Conservation (phyloP, 2,113 vertebrate species). For the Pelodiscus sinensis region DNA sequence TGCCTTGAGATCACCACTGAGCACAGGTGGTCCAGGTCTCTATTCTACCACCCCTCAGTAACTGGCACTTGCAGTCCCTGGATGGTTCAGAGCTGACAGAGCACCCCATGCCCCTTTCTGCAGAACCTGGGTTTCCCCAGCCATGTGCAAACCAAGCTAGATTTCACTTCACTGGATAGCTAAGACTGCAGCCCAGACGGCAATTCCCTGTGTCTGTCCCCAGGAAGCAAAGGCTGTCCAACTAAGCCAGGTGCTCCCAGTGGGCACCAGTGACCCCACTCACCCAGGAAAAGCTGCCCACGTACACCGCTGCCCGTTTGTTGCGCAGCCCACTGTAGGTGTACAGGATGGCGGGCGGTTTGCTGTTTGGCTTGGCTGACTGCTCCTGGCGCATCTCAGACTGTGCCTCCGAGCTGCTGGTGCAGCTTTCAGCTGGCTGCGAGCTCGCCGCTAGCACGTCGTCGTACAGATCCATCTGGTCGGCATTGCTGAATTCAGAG, state of each 20-base stretch:
- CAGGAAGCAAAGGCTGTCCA: not conserved
- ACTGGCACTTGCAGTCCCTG: not conserved
- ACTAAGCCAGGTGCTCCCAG: not conserved
- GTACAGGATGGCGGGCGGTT: slow-evolving; percentile 77
- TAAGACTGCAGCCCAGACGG: not conserved
- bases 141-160: fast-evolving
- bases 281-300: slow-evolving; percentile 96
- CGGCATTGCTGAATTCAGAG: slow-evolving; percentile 87
- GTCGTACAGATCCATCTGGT: slow-evolving; percentile 94
- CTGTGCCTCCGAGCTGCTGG: slow-evolving; percentile 66
- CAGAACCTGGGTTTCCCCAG: fast-evolving
- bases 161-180: not conserved
- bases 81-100: fast-evolving
- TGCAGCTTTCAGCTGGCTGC: slow-evolving; percentile 77
- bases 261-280: slow-evolving; percentile 54
- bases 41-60: not conserved
- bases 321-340: slow-evolving; percentile 78
- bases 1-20: not conserved
- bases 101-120: not conserved
- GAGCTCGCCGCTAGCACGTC: slow-evolving; percentile 90
- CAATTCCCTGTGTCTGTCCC: not conserved
- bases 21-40: not conserved
- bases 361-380: slow-evolving; percentile 74
- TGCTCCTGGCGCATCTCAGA: slow-evolving; percentile 76
- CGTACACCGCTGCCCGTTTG: slow-evolving; percentile 85